phyloP scores from a whole-genome alignment of 2,888 invertebrate genomes.

The Xestia c-nigrum region DNA sequence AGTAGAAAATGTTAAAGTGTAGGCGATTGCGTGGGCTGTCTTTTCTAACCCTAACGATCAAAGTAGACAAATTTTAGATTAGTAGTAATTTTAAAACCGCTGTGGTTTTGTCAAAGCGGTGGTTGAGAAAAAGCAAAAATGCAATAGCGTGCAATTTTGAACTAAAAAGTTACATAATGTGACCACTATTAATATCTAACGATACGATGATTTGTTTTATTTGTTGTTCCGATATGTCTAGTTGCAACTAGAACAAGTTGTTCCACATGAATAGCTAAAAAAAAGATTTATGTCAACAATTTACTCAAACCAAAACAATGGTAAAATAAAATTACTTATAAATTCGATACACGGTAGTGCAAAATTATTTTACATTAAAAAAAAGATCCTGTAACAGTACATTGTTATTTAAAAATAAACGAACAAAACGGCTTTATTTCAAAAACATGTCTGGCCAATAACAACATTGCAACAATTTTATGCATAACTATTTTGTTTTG shows the following conservation, averaged over 20 bases:
- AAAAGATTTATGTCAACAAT: background rate
- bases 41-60: constrained; percentile 13
- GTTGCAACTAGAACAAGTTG: background rate
- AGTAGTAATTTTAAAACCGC: background rate
- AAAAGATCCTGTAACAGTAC: background rate
- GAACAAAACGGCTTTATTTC: background rate
- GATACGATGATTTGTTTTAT: no score
- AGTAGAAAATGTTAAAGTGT: background rate
- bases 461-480: constrained; percentile 10
- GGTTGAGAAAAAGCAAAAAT: constrained; percentile 8
- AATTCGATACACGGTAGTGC: background rate
- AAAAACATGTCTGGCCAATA: constrained; percentile 10
- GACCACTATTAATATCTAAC: background rate
- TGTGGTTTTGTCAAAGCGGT: background rate
- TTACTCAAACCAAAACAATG: background rate
- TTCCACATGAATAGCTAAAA: background rate
- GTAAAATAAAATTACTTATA: background rate
- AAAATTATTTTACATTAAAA: background rate
- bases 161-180: background rate
- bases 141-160: background rate
- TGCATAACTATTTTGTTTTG: constrained; percentile 15
- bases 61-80: background rate
- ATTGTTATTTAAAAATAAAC: constrained; percentile 7
- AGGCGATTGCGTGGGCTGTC: background rate
- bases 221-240: background rate